Percentiles rank a stretch among this genome's conserved stretches.
Conservation (phyloP, 2,888 invertebrate species). For the Napeogenes sylphis region DNA sequence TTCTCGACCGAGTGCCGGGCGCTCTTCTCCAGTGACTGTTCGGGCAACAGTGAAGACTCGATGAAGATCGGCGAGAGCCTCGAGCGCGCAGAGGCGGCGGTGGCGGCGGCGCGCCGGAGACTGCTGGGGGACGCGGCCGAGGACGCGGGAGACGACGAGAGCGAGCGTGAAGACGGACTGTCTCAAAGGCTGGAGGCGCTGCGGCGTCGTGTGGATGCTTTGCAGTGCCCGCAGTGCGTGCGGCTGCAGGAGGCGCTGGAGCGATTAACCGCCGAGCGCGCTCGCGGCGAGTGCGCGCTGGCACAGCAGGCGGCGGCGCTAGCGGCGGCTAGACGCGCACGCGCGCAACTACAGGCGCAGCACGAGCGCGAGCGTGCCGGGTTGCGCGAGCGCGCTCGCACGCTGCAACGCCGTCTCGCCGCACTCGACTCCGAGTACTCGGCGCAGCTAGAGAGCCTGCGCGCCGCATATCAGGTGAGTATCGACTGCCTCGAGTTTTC, state of each 20-base stretch:
- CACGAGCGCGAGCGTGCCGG: slow-evolving; percentile 79
- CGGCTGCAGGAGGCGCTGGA: slow-evolving; percentile 75
- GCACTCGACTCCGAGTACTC: slow-evolving; percentile 89
- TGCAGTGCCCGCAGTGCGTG: slow-evolving; percentile 74
- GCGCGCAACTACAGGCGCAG: slow-evolving; percentile 62
- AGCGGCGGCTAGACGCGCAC: slow-evolving; percentile 67
- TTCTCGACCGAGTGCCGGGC: slow-evolving; percentile 80
- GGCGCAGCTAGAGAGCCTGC: slow-evolving; percentile 87
- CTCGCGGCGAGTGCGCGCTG: slow-evolving; percentile 61
- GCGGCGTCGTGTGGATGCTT: slow-evolving; percentile 69
- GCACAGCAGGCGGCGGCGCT: slow-evolving; percentile 67
- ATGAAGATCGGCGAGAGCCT: slow-evolving; percentile 76
- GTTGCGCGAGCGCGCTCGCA: slow-evolving; percentile 82
- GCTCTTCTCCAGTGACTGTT: slow-evolving; percentile 77
- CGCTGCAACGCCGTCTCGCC: slow-evolving; percentile 83
- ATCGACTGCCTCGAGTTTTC: not conserved
- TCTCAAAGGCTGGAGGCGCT: slow-evolving; percentile 64
- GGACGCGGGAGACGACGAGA: slow-evolving; percentile 24
- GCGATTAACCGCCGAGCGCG: slow-evolving; percentile 61
- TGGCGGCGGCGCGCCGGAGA: slow-evolving; percentile 60
- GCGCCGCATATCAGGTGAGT: slow-evolving; percentile 82
- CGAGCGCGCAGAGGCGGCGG: slow-evolving; percentile 70
- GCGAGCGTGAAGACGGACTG: slow-evolving; percentile 34
- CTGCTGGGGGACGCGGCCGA: slow-evolving; percentile 43
- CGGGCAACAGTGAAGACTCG: slow-evolving; percentile 76